Percentiles rank a stretch among this genome's conserved stretches.
phyloP scores from a whole-genome alignment of 2,888 invertebrate genomes.

The Dastarcus helophoroides region DNA sequence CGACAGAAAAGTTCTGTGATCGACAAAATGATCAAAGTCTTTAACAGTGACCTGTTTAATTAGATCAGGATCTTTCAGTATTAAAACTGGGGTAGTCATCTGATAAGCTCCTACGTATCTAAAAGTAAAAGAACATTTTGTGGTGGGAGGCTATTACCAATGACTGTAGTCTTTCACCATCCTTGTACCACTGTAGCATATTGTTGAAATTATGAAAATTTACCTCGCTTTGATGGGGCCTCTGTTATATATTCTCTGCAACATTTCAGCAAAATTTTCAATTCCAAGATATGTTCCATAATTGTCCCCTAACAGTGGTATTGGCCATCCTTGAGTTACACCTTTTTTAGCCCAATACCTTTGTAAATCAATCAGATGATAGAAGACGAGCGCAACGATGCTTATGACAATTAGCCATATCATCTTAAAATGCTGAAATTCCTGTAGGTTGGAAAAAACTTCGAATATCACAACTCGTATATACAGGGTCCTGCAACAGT shows the following conservation, averaged over 20 bases:
- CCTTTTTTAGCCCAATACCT: conserved; percentile 12
- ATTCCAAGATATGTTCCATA: conserved; percentile 5
- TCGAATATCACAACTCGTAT: too few relatives aligned
- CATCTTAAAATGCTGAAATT: too few relatives aligned
- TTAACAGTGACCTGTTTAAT: conserved; percentile 9
- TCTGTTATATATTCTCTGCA: conserved; percentile 11
- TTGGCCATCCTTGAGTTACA: conserved; percentile 8
- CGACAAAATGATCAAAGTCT: conserved; percentile 10
- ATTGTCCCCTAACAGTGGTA: conserved; percentile 11
- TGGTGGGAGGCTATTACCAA: too few relatives aligned
- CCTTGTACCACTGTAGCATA: background rate
- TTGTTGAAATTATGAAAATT: conserved; percentile 1
- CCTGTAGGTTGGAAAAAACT: too few relatives aligned
- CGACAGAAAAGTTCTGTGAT: conserved; percentile 4
- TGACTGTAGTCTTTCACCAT: too few relatives aligned
- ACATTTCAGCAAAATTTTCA: conserved; percentile 8
- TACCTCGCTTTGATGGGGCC: conserved; percentile 7
- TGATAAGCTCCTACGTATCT: conserved; percentile 10
- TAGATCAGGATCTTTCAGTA: conserved; percentile 9
- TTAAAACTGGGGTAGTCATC: conserved; percentile 4
- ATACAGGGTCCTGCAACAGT: too few relatives aligned
- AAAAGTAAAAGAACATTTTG: conserved; percentile 1
- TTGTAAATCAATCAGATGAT: too few relatives aligned
- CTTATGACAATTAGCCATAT: too few relatives aligned
- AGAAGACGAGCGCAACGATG: too few relatives aligned